These are phyloP conservation scores for Sebastes kiyomatsui DNA, from an alignment of 2,797 vertebrate species.

Conservation along the genomic window DNA sequence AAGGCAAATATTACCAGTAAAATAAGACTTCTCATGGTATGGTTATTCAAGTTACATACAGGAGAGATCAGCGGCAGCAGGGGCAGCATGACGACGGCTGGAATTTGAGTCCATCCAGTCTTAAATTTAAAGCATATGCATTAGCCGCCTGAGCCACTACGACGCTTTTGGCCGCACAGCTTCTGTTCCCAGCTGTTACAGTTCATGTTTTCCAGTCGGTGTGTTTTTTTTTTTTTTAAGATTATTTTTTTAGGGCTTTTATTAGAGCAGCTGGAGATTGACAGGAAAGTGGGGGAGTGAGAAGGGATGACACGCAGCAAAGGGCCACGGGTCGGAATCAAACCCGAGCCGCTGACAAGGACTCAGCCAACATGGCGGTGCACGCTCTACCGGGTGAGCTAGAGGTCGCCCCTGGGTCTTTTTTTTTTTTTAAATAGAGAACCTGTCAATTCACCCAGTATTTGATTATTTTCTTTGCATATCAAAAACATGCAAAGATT, in stretches of 20 bases:
- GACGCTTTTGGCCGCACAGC: background rate
- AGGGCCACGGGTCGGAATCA: too few species aligned
- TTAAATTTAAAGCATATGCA: slow-evolving; percentile 19
- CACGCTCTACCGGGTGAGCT: too few species aligned
- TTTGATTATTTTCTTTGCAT: too few species aligned
- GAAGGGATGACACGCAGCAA: too few species aligned
- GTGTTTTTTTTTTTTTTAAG: background rate
- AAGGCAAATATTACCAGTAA: background rate
- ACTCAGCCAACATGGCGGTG: too few species aligned
- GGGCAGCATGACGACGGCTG: background rate
- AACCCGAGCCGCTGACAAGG: too few species aligned
- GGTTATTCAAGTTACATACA: background rate
- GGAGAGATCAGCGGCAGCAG: background rate
- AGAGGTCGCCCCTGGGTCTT: too few species aligned
- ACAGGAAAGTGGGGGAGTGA: too few species aligned
- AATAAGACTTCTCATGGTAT: background rate
- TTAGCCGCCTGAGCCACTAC: background rate
- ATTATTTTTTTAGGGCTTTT: too few species aligned
- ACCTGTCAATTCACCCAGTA: background rate
- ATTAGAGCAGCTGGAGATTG: too few species aligned
- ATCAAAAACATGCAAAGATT: too few species aligned
- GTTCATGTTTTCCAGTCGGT: background rate
- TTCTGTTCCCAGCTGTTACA: background rate
- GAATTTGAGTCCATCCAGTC: background rate
- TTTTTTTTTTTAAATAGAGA: background rate